A percentile compares a stretch with the other conserved stretches of the same genome.
Evolutionary conservation across 2,113 vertebrate species (phyloP).

Genomic region (Petrocephalus microphthalmus): DNA sequence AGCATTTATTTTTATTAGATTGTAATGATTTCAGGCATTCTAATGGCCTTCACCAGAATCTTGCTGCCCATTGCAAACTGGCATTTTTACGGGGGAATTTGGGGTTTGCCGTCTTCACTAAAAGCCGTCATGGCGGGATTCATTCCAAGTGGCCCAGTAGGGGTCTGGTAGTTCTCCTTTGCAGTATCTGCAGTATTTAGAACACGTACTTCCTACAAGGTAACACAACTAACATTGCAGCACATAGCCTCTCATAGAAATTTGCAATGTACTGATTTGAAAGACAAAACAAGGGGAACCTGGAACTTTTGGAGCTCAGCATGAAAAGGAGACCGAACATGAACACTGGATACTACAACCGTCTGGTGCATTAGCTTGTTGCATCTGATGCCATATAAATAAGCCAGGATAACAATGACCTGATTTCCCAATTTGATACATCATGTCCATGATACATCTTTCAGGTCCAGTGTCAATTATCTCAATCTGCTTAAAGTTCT

Average conservation of each 20-base stretch:
- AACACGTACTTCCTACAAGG: not conserved
- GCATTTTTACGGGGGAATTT: not conserved
- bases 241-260: not conserved
- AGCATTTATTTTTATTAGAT: conserved; percentile 2
- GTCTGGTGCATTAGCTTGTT: not conserved
- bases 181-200: not conserved
- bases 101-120: not conserved
- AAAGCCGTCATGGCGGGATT: not conserved
- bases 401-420: conserved; percentile 1
- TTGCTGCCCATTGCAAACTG: not conserved
- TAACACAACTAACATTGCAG: not conserved
- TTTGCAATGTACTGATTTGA: not conserved
- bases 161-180: not conserved
- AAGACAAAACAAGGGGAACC: not conserved
- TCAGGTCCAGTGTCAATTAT: not conserved
- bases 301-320: not conserved
- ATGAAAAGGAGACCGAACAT: not conserved
- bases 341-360: not conserved
- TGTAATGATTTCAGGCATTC: not conserved
- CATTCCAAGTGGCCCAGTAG: not conserved
- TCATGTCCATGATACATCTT: not conserved
- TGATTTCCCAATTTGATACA: not conserved
- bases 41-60: not conserved
- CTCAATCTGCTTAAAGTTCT: not conserved
- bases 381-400: not conserved